Evolutionary conservation across 2,888 invertebrate genomes (phyloP).

Genomic region (Thyatira batis): DNA sequence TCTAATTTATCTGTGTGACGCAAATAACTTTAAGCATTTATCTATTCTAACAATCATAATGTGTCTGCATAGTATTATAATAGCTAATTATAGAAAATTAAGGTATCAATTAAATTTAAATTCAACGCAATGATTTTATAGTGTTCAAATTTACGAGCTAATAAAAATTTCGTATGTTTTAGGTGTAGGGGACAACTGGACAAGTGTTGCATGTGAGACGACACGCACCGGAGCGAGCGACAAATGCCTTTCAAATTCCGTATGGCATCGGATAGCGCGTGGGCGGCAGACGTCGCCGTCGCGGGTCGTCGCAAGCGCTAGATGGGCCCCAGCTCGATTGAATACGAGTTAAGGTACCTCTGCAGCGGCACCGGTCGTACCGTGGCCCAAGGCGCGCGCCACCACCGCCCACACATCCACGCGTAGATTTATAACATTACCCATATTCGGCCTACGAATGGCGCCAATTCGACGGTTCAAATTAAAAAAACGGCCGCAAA

Average conservation of each 20-base stretch:
- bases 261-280: slow-evolving; percentile 59
- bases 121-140: slow-evolving; percentile 37
- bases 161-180: slow-evolving; percentile 60
- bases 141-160: slow-evolving; percentile 56
- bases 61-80: slow-evolving; percentile 5
- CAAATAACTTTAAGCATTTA: not conserved
- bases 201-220: slow-evolving; percentile 57
- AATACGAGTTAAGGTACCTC: slow-evolving; percentile 52
- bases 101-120: slow-evolving; percentile 35
- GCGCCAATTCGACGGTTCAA: slow-evolving; percentile 80
- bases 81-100: slow-evolving; percentile 14
- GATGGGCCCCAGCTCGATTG: slow-evolving; percentile 67
- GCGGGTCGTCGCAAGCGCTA: slow-evolving; percentile 49
- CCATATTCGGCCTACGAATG: slow-evolving; percentile 78
- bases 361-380: slow-evolving; percentile 35
- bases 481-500: slow-evolving; percentile 74
- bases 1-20: not conserved
- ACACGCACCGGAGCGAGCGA: slow-evolving; percentile 58
- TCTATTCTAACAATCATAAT: slow-evolving; percentile 12
- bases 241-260: slow-evolving; percentile 81
- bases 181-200: slow-evolving; percentile 54
- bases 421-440: slow-evolving; percentile 79
- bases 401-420: slow-evolving; percentile 55
- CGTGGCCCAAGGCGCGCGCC: slow-evolving; percentile 54
- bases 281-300: slow-evolving; percentile 62